phyloP scores from a whole-genome alignment of 2,113 vertebrate species.

The Silurus asotus region DNA sequence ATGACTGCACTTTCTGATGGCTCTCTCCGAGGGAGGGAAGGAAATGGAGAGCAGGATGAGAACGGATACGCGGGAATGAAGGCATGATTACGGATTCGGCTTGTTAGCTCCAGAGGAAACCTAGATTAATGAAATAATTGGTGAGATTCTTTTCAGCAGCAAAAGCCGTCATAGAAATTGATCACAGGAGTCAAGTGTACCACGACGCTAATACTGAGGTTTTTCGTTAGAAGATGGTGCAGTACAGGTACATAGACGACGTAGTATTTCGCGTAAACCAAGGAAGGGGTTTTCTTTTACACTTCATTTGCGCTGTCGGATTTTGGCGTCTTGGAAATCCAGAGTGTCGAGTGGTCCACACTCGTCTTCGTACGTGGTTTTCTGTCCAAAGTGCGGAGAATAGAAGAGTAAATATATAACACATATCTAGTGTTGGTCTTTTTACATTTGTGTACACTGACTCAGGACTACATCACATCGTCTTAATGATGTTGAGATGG shows the following conservation, averaged over 20 bases:
- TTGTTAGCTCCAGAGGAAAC: not conserved
- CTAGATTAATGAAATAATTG: not conserved
- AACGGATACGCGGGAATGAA: not conserved
- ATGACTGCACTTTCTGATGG: slow-evolving; percentile 24
- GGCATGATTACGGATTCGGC: not conserved
- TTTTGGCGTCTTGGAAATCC: slow-evolving; percentile 89
- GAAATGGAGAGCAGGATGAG: slow-evolving; percentile 9
- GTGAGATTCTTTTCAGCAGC: not conserved
- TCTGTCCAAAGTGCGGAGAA: slow-evolving; percentile 64
- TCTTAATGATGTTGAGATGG: too few relatives aligned
- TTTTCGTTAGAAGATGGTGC: not conserved
- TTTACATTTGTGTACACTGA: not conserved
- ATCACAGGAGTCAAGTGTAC: slow-evolving; percentile 12
- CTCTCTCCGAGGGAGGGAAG: slow-evolving; percentile 31
- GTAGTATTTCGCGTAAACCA: not conserved
- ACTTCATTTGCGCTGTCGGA: slow-evolving; percentile 85
- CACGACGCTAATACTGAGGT: not conserved
- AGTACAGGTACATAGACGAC: not conserved
- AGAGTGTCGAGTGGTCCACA: slow-evolving; percentile 82
- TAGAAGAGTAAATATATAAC: not conserved
- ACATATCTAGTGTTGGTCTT: not conserved
- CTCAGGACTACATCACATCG: too few relatives aligned
- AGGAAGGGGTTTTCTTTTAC: slow-evolving; percentile 60
- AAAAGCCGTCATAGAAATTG: not conserved
- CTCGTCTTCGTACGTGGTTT: slow-evolving; percentile 85